Conservation (phyloP, 30 jellyfish, hydroid and myxozoan species). For the Cassiopea andromeda region DNA sequence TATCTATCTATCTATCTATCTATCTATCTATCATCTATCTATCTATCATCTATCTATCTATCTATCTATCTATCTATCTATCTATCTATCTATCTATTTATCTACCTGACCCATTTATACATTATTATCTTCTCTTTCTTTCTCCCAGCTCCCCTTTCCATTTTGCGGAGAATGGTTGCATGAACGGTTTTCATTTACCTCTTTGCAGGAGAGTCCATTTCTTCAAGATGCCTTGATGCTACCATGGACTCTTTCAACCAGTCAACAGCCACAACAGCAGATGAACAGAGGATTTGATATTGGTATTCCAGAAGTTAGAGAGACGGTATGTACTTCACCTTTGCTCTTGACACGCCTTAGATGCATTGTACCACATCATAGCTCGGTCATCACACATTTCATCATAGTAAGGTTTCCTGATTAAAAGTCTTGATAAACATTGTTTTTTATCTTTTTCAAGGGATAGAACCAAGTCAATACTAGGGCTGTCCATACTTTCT, state of each 20-base stretch:
- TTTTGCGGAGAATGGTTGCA: not conserved
- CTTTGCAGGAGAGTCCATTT: conserved; percentile 84
- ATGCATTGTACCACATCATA: too few relatives aligned
- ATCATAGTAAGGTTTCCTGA: too few relatives aligned
- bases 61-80: not conserved
- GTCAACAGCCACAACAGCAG: conserved; percentile 99
- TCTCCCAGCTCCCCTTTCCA: not conserved
- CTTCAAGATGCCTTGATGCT: conserved; percentile 81
- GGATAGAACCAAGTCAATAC: too few relatives aligned
- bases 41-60: not conserved
- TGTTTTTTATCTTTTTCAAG: too few relatives aligned
- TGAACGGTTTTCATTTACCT: not conserved
- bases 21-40: not conserved
- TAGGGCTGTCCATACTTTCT: too few relatives aligned
- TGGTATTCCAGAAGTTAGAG: conserved; percentile 95
- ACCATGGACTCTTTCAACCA: conserved; percentile 98
- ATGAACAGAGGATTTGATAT: conserved; percentile 95
- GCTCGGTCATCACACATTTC: too few relatives aligned
- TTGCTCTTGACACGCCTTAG: not conserved
- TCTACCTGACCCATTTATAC: not conserved
- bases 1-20: not conserved
- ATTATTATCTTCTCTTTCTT: not conserved
- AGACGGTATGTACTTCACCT: conserved; percentile 59
- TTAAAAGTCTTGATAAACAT: too few relatives aligned
- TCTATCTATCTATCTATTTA: not conserved